Conservation (phyloP, 2,113 vertebrate genomes). For the Stigmatopora argus region DNA sequence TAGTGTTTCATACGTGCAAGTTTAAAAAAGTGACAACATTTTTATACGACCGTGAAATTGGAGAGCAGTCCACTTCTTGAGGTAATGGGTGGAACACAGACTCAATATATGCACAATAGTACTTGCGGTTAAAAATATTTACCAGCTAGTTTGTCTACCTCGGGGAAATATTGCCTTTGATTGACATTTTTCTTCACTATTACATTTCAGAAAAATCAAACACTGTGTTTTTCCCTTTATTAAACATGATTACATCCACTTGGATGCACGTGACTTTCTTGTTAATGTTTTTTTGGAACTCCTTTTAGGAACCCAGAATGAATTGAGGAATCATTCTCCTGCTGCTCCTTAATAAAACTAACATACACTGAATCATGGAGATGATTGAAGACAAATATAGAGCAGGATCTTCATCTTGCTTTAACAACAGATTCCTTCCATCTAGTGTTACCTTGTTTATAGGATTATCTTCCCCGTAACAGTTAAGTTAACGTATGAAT, state of each 20-base stretch:
- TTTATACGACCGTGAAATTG: constrained; percentile 62
- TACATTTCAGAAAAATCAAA: no score
- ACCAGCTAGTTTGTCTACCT: no score
- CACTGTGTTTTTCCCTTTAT: no score
- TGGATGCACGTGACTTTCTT: no score
- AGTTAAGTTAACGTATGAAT: constrained; percentile 79
- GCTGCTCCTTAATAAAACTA: not conserved
- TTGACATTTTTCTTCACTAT: no score
- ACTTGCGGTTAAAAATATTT: no score
- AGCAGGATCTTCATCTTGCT: constrained; percentile 34
- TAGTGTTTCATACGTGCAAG: constrained; percentile 67
- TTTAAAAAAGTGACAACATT: constrained; percentile 69
- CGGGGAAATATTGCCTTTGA: no score
- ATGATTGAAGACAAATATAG: constrained; percentile 21
- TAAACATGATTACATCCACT: no score
- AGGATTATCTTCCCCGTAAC: constrained; percentile 74
- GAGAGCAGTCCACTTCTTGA: constrained; percentile 47
- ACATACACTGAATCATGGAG: constrained; percentile 28
- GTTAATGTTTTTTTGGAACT: not conserved
- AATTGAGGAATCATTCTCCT: not conserved
- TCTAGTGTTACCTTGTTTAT: constrained; percentile 71
- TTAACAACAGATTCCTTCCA: constrained; percentile 48
- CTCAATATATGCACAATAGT: no score
- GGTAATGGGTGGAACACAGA: constrained; percentile 31
- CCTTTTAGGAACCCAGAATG: not conserved